A percentile compares a stretch with the other conserved stretches of the same genome.
These are phyloP conservation scores for Hirtodrosophila duncani DNA, from an alignment of 2,888 invertebrate species.

Conservation along the genomic window DNA sequence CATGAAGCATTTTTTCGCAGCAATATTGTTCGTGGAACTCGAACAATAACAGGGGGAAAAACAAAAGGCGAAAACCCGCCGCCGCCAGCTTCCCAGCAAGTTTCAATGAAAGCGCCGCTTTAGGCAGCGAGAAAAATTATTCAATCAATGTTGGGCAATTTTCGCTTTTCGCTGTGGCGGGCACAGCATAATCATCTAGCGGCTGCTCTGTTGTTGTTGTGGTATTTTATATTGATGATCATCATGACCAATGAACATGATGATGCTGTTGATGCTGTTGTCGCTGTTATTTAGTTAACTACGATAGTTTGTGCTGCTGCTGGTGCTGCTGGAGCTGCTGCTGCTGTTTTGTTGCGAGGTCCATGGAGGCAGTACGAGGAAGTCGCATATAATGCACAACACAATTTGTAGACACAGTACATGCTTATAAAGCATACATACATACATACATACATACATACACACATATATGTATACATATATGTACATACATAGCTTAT, in stretches of 20 bases:
- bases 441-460: not conserved
- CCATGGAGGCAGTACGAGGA: constrained; percentile 46
- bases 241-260: constrained; percentile 25
- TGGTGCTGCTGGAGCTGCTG: too few species aligned
- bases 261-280: constrained; percentile 33
- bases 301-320: constrained; percentile 37
- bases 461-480: constrained; percentile 3
- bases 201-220: constrained; percentile 9
- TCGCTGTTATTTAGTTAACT: constrained; percentile 17
- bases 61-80: constrained; percentile 27
- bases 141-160: constrained; percentile 66
- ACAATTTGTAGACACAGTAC: constrained; percentile 36
- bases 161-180: constrained; percentile 33
- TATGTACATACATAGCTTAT: constrained; percentile 9
- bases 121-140: constrained; percentile 47
- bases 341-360: constrained; percentile 17
- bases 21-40: too few species aligned
- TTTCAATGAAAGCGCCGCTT: constrained; percentile 25
- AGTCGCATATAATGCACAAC: constrained; percentile 43
- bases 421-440: constrained; percentile 3
- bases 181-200: constrained; percentile 35
- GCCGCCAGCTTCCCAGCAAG: too few species aligned
- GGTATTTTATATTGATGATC: constrained; percentile 28
- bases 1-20: too few species aligned
- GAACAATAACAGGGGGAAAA: too few species aligned